Percentiles rank a stretch among this genome's conserved stretches.
Evolutionary conservation across 2,113 vertebrate species (phyloP).

Genomic region (Pipra filicauda): DNA sequence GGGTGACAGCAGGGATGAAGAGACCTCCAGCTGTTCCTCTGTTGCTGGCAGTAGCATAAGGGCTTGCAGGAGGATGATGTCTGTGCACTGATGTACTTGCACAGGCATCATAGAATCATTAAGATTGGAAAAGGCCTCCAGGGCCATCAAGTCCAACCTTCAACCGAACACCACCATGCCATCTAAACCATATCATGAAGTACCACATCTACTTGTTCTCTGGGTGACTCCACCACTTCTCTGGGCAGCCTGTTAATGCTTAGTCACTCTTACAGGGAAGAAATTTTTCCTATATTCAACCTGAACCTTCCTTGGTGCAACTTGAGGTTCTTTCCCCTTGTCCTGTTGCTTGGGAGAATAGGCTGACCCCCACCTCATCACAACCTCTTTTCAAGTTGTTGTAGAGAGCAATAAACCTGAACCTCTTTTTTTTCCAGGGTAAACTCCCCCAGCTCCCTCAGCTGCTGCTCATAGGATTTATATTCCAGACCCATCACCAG

Average conservation of each 20-base stretch:
- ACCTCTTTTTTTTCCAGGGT: not conserved
- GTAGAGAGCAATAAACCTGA: not conserved
- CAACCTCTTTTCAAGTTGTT: not conserved
- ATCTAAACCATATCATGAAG: not conserved
- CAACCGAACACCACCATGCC: not conserved
- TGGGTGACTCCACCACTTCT: not conserved
- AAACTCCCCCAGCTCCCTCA: not conserved
- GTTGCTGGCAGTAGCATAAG: not conserved
- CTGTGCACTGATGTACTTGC: not conserved
- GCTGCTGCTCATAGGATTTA: not conserved
- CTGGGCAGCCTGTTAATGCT: not conserved
- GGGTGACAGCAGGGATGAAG: not conserved
- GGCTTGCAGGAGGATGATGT: not conserved
- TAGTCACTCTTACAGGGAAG: not conserved
- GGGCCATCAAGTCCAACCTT: not conserved
- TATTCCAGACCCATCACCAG: not conserved
- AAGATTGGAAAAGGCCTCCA: not conserved
- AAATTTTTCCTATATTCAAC: not conserved
- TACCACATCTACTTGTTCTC: not conserved
- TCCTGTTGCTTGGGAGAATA: not conserved
- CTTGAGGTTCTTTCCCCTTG: not conserved
- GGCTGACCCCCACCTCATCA: too few relatives aligned
- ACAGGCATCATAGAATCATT: not conserved
- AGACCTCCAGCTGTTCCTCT: not conserved
- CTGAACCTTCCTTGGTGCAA: not conserved